Percentiles rank a stretch among this genome's conserved stretches.
These are phyloP conservation scores for Holcopasites calliopsidis DNA, from an alignment of 1,140 invertebrate species.

Conservation along the genomic window DNA sequence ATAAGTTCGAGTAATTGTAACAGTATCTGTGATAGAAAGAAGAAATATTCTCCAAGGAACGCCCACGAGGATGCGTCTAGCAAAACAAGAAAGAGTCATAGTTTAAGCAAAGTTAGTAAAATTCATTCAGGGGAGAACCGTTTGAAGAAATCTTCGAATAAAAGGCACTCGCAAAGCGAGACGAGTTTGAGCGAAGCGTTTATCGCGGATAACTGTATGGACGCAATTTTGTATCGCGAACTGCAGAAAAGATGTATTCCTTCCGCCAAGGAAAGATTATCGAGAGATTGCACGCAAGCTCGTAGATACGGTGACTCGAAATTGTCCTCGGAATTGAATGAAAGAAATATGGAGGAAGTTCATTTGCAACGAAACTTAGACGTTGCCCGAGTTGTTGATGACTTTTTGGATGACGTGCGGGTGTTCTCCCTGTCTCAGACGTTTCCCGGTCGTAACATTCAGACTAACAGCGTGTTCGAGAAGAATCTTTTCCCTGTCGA, in stretches of 20 bases:
- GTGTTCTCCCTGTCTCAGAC: no score
- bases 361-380: background rate
- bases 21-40: background rate
- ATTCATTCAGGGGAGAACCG: background rate
- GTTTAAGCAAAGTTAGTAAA: background rate
- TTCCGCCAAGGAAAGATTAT: background rate
- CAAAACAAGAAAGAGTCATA: background rate
- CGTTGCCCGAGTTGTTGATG: background rate
- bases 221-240: conserved; percentile 12
- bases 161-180: background rate
- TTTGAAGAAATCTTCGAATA: background rate
- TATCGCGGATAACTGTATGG: background rate
- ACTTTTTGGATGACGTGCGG: background rate
- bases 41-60: background rate
- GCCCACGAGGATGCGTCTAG: no score
- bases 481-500: background rate
- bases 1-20: background rate
- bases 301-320: background rate
- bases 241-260: background rate
- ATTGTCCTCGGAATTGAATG: background rate
- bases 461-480: no score
- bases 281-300: background rate
- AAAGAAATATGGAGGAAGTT: no score
- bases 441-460: no score
- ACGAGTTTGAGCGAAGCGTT: background rate